These are phyloP conservation scores for Sylvilagus bachmani DNA, from an alignment of 2,113 vertebrate species.

Conservation along the genomic window DNA sequence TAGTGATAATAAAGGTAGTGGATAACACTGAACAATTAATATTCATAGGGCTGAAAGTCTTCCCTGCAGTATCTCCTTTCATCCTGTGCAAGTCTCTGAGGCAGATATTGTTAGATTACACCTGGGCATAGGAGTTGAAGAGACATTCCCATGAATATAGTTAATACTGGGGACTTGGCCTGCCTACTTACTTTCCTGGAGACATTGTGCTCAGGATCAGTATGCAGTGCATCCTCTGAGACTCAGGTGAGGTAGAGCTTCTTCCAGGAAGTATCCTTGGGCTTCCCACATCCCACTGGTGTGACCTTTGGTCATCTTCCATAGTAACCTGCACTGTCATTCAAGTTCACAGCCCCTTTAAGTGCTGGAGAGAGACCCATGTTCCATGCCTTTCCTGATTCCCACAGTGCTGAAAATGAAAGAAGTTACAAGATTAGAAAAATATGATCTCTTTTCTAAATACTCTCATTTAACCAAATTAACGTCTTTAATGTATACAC, in stretches of 20 bases:
- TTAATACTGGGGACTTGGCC: background rate
- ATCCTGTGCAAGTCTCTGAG: background rate
- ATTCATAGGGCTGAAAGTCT: background rate
- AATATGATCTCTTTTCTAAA: background rate
- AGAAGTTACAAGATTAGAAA: conserved; percentile 4
- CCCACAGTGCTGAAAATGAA: background rate
- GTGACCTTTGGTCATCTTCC: background rate
- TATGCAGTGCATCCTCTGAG: background rate
- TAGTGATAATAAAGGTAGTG: background rate
- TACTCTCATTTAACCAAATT: conserved; percentile 33
- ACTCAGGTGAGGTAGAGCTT: background rate
- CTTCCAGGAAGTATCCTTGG: background rate
- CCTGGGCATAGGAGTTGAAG: background rate
- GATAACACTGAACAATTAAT: background rate
- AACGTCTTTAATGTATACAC: background rate
- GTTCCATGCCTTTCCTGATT: conserved; percentile 1
- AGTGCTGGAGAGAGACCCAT: background rate
- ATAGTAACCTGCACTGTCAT: background rate
- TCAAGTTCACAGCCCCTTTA: background rate
- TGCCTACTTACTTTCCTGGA: background rate
- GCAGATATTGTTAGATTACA: background rate
- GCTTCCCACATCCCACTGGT: background rate
- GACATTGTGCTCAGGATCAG: background rate
- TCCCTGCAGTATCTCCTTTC: background rate
- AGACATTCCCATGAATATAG: background rate